Conservation (phyloP, 2,113 vertebrate species). For the Callaeas wilsoni region DNA sequence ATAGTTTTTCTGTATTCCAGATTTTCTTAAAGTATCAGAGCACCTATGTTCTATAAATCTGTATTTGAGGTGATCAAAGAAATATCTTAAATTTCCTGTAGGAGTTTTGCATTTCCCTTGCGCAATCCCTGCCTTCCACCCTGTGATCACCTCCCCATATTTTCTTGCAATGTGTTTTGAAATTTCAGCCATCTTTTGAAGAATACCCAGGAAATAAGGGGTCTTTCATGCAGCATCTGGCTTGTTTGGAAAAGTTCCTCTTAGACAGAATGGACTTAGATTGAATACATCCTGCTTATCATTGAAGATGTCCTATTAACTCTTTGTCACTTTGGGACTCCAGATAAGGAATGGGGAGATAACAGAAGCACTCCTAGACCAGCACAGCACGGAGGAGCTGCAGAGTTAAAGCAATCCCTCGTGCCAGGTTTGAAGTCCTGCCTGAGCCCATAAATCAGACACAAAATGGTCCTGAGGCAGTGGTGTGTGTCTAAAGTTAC, state of each 20-base stretch:
- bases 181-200: background rate
- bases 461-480: background rate
- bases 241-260: background rate
- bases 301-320: background rate
- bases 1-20: background rate
- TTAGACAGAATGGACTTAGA: background rate
- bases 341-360: background rate
- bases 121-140: background rate
- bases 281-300: background rate
- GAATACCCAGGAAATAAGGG: background rate
- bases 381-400: background rate
- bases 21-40: background rate
- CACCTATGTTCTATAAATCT: background rate
- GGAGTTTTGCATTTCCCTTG: background rate
- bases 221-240: background rate
- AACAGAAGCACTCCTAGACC: background rate
- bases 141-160: background rate
- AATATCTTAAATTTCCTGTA: background rate
- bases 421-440: background rate
- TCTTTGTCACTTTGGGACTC: background rate
- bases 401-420: background rate
- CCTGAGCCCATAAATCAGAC: conserved; percentile 1
- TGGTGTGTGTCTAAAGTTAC: background rate
- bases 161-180: background rate
- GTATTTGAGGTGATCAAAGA: background rate